These are phyloP conservation scores for Dorcus parallelipipedus DNA, from an alignment of 2,888 invertebrate genomes.

Conservation along the genomic window DNA sequence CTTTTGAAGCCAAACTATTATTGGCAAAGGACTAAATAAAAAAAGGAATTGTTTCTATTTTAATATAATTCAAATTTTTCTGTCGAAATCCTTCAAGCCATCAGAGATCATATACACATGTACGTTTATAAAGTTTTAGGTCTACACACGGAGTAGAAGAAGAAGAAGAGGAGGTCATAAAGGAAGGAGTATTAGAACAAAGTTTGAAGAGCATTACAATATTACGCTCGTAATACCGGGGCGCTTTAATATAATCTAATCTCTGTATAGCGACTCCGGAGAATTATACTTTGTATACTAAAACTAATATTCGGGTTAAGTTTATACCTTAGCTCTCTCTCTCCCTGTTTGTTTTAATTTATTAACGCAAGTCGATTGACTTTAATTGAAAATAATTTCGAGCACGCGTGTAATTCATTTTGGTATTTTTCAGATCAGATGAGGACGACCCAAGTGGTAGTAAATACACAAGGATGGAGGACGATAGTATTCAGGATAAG, in stretches of 20 bases:
- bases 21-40: too few species aligned
- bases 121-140: slow-evolving; percentile 3
- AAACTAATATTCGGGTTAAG: slow-evolving; percentile 4
- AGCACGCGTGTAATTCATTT: too few species aligned
- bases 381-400: too few species aligned
- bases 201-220: slow-evolving; percentile 10
- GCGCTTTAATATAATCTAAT: slow-evolving; percentile 11
- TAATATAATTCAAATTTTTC: too few species aligned
- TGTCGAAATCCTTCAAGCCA: too few species aligned
- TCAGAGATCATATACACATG: background rate
- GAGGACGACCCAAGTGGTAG: slow-evolving; percentile 82
- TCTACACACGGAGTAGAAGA: background rate
- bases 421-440: slow-evolving; percentile 64
- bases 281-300: slow-evolving; percentile 7
- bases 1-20: too few species aligned
- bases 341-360: too few species aligned
- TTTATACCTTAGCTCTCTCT: background rate
- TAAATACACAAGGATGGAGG: slow-evolving; percentile 87
- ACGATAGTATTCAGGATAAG: slow-evolving; percentile 93
- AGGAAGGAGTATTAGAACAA: slow-evolving; percentile 3
- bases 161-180: slow-evolving; percentile 4
- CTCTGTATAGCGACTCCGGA: slow-evolving; percentile 4
- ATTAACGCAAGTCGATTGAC: too few species aligned
- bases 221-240: slow-evolving; percentile 3
- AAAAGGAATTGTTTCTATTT: too few species aligned